Conservation (phyloP, 2,797 vertebrate genomes). For the Hydrophis major region DNA sequence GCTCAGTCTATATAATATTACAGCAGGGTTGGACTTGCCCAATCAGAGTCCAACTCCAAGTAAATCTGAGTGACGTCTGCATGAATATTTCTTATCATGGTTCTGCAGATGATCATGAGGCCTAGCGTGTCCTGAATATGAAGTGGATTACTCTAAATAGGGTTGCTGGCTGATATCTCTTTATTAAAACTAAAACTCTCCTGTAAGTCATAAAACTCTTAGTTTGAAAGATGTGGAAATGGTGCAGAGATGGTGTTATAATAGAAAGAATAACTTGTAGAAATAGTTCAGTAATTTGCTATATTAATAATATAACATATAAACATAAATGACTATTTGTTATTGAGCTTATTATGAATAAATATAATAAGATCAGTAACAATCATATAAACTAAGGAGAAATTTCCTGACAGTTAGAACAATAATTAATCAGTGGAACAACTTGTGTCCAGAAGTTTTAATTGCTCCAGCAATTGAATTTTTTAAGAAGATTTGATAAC, state of each 20-base stretch:
- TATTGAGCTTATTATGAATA: not conserved
- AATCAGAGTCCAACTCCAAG: not conserved
- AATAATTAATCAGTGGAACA: too few relatives aligned
- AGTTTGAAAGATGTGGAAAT: not conserved
- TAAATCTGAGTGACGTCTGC: not conserved
- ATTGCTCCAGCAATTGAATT: too few relatives aligned
- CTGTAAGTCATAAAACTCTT: not conserved
- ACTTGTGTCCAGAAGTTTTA: too few relatives aligned
- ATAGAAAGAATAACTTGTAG: not conserved
- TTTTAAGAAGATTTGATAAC: too few relatives aligned
- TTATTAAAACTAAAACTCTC: not conserved
- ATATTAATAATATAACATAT: not conserved
- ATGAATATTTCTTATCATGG: not conserved
- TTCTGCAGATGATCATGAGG: not conserved
- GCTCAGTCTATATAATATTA: not conserved
- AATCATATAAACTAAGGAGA: not conserved
- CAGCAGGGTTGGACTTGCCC: not conserved
- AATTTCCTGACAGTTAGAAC: too few relatives aligned
- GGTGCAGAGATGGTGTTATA: not conserved
- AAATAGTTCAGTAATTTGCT: not conserved
- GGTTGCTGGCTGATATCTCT: not conserved
- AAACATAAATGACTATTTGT: not conserved
- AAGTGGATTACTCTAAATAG: not conserved
- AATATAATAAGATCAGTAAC: not conserved
- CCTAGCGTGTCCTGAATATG: not conserved